Conservation (phyloP, 2,888 invertebrate species). For the Polylopha cassiicola region DNA sequence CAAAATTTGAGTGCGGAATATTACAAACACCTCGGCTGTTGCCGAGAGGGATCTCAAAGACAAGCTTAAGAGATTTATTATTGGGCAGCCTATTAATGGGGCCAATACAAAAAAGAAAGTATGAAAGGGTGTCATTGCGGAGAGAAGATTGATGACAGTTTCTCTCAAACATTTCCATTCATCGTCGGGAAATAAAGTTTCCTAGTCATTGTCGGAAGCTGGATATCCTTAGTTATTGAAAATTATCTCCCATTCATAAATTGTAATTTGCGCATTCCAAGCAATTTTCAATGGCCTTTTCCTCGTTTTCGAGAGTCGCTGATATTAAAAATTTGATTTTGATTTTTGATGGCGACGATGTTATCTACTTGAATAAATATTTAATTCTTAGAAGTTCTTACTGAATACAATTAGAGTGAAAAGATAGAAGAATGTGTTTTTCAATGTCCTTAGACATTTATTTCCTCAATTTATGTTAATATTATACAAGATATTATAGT, state of each 20-base stretch:
- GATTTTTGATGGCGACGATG: too few relatives aligned
- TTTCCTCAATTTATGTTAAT: too few relatives aligned
- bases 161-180: constrained; percentile 45
- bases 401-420: too few relatives aligned
- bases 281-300: neutral
- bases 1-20: too few relatives aligned
- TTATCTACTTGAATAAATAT: too few relatives aligned
- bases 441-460: too few relatives aligned
- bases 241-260: constrained; percentile 14
- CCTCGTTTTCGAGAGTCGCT: too few relatives aligned
- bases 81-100: constrained; percentile 38
- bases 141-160: constrained; percentile 61
- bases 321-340: too few relatives aligned
- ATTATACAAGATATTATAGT: too few relatives aligned
- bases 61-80: constrained; percentile 36
- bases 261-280: neutral
- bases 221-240: constrained; percentile 20
- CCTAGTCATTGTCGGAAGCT: constrained; percentile 29
- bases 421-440: too few relatives aligned
- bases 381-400: too few relatives aligned
- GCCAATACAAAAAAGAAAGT: constrained; percentile 40
- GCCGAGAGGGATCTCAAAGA: constrained; percentile 12
- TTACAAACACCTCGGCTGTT: too few relatives aligned
- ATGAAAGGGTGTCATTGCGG: constrained; percentile 52
- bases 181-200: constrained; percentile 43